Base-by-base conservation (phyloP, 2,113 vertebrate genomes). In the Pelodiscus sinensis region DNA sequence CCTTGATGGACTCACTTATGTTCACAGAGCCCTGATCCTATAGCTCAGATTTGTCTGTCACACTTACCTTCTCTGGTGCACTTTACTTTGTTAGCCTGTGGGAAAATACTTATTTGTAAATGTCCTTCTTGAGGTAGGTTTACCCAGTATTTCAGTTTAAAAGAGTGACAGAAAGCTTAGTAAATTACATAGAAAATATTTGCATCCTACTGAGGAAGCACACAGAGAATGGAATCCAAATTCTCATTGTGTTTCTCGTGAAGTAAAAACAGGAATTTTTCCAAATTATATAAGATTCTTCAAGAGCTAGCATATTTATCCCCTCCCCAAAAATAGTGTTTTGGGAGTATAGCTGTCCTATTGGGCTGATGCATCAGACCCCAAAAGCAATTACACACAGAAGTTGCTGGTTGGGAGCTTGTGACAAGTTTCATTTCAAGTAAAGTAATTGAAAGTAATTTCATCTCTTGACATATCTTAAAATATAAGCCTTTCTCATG, bases 391-490 rank as follows among this genome's bases (percentile, higher is more conserved):
- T 95, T 96, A 68, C 83, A 96, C 93, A 86, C 90, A 94, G 58
- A 90, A 95, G 65, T 94, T 94, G 73, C 19, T 87, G 35, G n/a
- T 86, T 87, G 81, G 50, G 25, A 86, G 57, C 62, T 91, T 94
- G 88, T 79, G 75, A 82, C 73, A 65, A 81, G 81, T 75, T 96
- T 87, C 94, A 92, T 95, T 94, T 96, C 81, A 94, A 92, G 44
- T 44, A 44, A 44, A 44, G 44, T 44, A 44, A 44, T 87, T 52
- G 87, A 92, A 93, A 56, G 65, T 89, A 93, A 88, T 56, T 82
- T n/a, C 73, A 80, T 89, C 87, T 95, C 95, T 85, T 95, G 97
- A 94, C 29, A 52, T n/a, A 85, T 85, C 84, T 95, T 96, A 96
- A 94, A 96, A 95, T 90, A 84, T 25, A 77, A 84, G 71, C 25